phyloP scores from a whole-genome alignment of 1,140 invertebrate species.

The Ditylenchus dipsaci region DNA sequence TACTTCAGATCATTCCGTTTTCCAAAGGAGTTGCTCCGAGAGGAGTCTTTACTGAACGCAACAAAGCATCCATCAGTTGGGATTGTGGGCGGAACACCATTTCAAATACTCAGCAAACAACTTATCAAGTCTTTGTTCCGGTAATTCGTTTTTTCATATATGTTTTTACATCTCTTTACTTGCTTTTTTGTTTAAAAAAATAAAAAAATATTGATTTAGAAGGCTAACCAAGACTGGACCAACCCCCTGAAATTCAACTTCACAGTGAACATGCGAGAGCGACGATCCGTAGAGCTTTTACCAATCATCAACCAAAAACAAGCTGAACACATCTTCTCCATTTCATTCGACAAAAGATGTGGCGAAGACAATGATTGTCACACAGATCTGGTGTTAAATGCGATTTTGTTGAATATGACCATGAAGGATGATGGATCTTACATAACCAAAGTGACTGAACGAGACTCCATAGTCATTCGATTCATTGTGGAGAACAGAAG shows the following conservation, averaged over 20 bases:
- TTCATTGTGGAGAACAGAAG: slow-evolving; percentile 42
- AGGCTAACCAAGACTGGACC: slow-evolving; percentile 47
- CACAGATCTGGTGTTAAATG: slow-evolving; percentile 33
- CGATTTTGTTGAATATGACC: slow-evolving; percentile 42
- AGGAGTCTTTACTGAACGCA: slow-evolving; percentile 22
- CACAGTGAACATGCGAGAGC: slow-evolving; percentile 33
- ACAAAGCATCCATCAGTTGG: slow-evolving; percentile 27
- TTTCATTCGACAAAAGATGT: slow-evolving; percentile 46
- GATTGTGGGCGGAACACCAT: slow-evolving; percentile 26
- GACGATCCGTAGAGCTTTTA: background rate
- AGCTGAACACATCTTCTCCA: slow-evolving; percentile 28
- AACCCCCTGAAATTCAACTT: slow-evolving; percentile 55
- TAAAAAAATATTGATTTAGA: slow-evolving; percentile 15
- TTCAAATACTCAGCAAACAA: slow-evolving; percentile 3
- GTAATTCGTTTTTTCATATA: slow-evolving; percentile 11
- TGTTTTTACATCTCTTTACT: too few relatives aligned
- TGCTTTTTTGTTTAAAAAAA: too few relatives aligned
- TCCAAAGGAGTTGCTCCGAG: slow-evolving; percentile 30
- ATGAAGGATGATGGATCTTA: slow-evolving; percentile 29
- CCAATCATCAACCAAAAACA: slow-evolving; percentile 17
- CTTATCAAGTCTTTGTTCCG: slow-evolving; percentile 29
- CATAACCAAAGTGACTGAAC: slow-evolving; percentile 44
- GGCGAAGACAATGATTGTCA: slow-evolving; percentile 50
- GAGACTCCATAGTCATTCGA: slow-evolving; percentile 40
- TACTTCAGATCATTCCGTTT: slow-evolving; percentile 28